Percentiles rank a stretch among this genome's conserved stretches.
Conservation (phyloP, 30 jellyfish, hydroid and myxozoan genomes). For the Turritopsis dohrnii region DNA sequence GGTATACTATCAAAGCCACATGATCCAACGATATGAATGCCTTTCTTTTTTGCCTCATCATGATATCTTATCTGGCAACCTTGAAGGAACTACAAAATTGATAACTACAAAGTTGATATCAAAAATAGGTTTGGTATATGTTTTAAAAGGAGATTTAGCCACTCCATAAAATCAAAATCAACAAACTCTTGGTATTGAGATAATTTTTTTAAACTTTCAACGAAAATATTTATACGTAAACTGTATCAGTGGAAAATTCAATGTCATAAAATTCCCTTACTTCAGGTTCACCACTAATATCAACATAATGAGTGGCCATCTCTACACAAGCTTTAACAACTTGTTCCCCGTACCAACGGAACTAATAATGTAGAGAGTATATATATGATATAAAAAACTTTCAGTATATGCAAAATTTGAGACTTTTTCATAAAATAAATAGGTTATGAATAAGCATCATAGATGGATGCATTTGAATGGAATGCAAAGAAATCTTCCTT, state of each 20-base stretch:
- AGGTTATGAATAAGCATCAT: no score
- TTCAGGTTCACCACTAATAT: conserved; percentile 97
- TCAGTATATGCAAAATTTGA: no score
- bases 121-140: background rate
- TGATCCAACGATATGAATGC: conserved; percentile 90
- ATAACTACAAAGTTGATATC: background rate
- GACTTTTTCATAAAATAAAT: no score
- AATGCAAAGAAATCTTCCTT: background rate
- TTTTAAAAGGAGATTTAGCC: no score
- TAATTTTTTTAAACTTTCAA: no score
- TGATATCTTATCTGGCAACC: conserved; percentile 69
- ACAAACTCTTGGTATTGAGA: no score
- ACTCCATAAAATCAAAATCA: no score
- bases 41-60: conserved; percentile 74
- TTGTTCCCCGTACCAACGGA: conserved; percentile 87
- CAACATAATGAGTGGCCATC: conserved; percentile 78
- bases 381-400: no score
- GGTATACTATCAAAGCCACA: conserved; percentile 99
- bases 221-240: no score
- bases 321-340: conserved; percentile 91
- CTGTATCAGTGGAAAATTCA: no score
- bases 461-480: no score
- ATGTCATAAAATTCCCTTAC: no score
- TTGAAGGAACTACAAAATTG: conserved; percentile 58
- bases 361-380: conserved; percentile 40